phyloP scores from a whole-genome alignment of 2,888 invertebrate species.

The Osmoderma eremita region DNA sequence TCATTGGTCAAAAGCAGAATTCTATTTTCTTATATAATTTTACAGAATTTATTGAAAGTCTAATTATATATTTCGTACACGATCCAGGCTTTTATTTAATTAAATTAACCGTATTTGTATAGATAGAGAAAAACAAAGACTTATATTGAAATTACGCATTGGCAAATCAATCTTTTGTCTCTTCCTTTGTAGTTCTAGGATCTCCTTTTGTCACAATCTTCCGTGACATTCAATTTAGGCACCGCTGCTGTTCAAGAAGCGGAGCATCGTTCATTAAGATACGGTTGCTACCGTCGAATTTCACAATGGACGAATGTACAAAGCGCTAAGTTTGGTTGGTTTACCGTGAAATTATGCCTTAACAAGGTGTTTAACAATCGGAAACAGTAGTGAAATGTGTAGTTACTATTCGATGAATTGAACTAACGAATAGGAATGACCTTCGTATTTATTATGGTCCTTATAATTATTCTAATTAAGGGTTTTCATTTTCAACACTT shows the following conservation, averaged over 20 bases:
- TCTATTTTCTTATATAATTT: no score
- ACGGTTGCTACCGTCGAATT: constrained; percentile 18
- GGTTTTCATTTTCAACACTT: no score
- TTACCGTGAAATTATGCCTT: constrained; percentile 49
- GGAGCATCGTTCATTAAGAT: constrained; percentile 32
- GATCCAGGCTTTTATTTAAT: no score
- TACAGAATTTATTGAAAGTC: no score
- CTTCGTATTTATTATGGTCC: constrained; percentile 24
- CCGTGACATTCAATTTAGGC: constrained; percentile 19
- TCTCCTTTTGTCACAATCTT: constrained; percentile 11
- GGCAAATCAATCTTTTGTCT: background rate
- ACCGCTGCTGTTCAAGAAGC: background rate
- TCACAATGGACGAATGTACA: constrained; percentile 38
- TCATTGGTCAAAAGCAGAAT: no score
- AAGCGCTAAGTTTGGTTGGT: constrained; percentile 36
- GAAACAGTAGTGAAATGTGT: constrained; percentile 46
- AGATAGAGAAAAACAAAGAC: no score
- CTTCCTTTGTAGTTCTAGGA: background rate
- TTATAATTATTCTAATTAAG: no score
- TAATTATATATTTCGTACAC: no score
- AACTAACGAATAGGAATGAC: constrained; percentile 37
- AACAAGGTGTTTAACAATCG: constrained; percentile 51
- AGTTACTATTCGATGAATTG: constrained; percentile 26
- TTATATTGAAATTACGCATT: no score
- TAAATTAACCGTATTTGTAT: no score